Evolutionary conservation across 2,888 invertebrate genomes (phyloP), one percentile per base, ranked within the genome.

Genomic region (Scaptomyza caliginosa): DNA sequence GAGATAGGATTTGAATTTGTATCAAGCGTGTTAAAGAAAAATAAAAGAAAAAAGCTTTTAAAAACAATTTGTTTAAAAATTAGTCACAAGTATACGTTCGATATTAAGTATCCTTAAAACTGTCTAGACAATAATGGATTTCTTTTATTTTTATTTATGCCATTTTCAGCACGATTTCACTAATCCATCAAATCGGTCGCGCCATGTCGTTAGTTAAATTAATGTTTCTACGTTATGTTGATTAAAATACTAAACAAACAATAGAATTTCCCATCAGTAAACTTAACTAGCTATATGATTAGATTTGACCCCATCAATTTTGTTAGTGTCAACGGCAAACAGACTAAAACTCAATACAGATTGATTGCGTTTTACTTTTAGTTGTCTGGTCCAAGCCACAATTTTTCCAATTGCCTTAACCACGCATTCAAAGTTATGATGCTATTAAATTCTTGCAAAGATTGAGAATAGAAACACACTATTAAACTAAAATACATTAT

Each of bases 311-410:
- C 13, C 11, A 21, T 26, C 5, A 10, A 21, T 11, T 48, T 23
- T 2, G 19, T 16, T 46, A n/a, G n/a, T 49, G 70, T 40, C 32
- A 16, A n/a, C 8, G 16, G 7, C 58, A 58, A 57, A 30, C 43
- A 32, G 19, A 52, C 16, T 54, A 34, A 17, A 50, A 46, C 30
- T 21, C 46, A 55, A 55, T 39, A 49, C 63, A 81, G 77, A 78
- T 81, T 78, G 77, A 84, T 84, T 69, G 66, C 26, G 43, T 36
- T 57, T 49, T 32, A 40, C 39, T 51, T 78, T 40, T 24, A 32
- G 46, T 51, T 16, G 16, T 38, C 38, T 42, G 40, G 52, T 68
- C 55, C 57, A 64, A 73, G 69, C 30, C 55, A 48, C 50, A 64
- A 54, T 77, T 48, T 54, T 45, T 59, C 39, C 32, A 23, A 26